A percentile compares a stretch with the other conserved stretches of the same genome.
These are phyloP conservation scores for Andrena camellia DNA, from an alignment of 2,888 invertebrate species.

Conservation along the genomic window DNA sequence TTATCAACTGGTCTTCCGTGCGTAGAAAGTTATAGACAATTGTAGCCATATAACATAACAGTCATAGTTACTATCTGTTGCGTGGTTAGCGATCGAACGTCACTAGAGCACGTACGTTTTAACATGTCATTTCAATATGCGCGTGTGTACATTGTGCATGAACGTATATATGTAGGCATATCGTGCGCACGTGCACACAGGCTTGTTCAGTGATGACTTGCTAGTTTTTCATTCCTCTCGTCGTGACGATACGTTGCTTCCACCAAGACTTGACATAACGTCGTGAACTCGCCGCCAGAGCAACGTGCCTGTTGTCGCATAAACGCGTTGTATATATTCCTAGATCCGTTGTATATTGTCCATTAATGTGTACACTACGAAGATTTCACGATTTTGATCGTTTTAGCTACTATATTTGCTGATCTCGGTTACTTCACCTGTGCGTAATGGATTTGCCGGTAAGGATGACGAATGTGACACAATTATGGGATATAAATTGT, in stretches of 20 bases:
- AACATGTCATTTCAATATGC: background rate
- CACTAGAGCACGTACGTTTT: background rate
- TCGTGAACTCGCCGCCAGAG: background rate
- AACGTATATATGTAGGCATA: background rate
- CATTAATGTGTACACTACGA: background rate
- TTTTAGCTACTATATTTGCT: background rate
- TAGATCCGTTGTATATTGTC: background rate
- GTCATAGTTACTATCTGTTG: background rate
- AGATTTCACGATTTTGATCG: background rate
- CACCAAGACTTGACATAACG: conserved; percentile 7
- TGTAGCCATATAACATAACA: background rate
- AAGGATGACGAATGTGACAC: conserved; percentile 40
- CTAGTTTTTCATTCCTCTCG: conserved; percentile 32
- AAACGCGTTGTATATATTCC: background rate
- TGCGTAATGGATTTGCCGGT: conserved; percentile 68
- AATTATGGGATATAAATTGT: too few species aligned
- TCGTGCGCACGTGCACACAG: background rate
- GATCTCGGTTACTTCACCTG: background rate
- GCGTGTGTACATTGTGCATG: background rate
- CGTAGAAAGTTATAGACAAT: background rate
- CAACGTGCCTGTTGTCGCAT: background rate
- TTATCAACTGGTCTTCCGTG: background rate
- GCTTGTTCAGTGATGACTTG: conserved; percentile 58
- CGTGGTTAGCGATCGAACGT: conserved; percentile 9
- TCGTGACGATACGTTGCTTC: conserved; percentile 12